phyloP scores from a whole-genome alignment of 1,140 invertebrate genomes.

The Atopsyche davidsoni region DNA sequence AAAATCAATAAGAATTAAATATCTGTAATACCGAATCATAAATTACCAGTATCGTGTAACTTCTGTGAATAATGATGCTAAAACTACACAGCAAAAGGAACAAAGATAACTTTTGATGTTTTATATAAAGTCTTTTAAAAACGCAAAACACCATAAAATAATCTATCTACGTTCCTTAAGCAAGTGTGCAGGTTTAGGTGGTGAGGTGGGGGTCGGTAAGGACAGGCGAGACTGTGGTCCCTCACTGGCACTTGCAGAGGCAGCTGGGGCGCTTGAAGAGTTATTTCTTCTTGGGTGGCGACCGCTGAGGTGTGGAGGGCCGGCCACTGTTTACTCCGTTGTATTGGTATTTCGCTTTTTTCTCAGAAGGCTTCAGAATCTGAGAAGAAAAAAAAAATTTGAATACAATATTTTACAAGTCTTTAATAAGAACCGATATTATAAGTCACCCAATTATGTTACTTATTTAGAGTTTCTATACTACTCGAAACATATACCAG shows the following conservation, averaged over 20 bases:
- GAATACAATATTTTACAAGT: conserved; percentile 10
- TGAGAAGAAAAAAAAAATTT: too few species aligned
- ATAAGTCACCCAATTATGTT: neutral
- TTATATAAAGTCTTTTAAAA: neutral
- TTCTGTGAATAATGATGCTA: neutral
- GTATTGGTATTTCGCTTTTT: conserved; percentile 99
- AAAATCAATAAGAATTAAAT: too few species aligned
- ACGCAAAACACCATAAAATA: neutral
- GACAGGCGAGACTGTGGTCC: neutral
- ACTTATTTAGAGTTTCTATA: neutral
- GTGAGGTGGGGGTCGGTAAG: neutral
- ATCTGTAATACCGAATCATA: too few species aligned
- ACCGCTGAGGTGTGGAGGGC: conserved; percentile 83
- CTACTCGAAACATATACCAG: too few species aligned
- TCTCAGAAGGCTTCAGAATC: conserved; percentile 98
- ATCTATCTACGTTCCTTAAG: too few species aligned
- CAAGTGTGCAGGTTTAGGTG: neutral
- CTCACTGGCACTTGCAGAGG: conserved; percentile 33
- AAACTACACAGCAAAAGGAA: neutral
- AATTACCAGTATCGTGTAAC: too few species aligned
- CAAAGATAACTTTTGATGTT: neutral
- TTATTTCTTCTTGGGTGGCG: conserved; percentile 78
- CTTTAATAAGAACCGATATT: neutral
- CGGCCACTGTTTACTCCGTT: conserved; percentile 72
- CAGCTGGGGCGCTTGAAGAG: conserved; percentile 30